phyloP scores from a whole-genome alignment of 2,113 vertebrate species.

The Corythaixoides concolor region DNA sequence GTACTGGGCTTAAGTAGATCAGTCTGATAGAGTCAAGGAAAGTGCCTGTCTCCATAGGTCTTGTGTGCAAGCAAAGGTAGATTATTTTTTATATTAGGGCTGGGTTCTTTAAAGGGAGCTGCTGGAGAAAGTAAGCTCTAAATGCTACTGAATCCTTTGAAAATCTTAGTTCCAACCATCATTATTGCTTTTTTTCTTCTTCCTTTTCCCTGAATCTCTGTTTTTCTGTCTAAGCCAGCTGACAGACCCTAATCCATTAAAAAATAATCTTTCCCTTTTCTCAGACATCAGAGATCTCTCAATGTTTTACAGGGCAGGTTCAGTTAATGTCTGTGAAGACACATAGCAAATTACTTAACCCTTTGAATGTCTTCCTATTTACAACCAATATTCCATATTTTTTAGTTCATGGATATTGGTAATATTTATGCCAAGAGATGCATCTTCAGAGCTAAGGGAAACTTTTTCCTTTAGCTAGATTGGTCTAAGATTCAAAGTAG shows the following conservation, averaged over 20 bases:
- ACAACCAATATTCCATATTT: not conserved
- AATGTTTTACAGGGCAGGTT: not conserved
- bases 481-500: not conserved
- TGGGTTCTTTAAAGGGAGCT: not conserved
- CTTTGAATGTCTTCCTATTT: not conserved
- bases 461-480: not conserved
- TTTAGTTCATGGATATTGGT: not conserved
- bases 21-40: not conserved
- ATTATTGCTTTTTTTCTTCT: not conserved
- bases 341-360: not conserved
- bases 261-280: not conserved
- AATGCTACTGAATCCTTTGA: not conserved
- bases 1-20: not conserved
- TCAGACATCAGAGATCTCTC: not conserved
- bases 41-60: not conserved
- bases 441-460: not conserved
- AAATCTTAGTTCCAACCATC: not conserved
- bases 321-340: not conserved
- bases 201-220: not conserved
- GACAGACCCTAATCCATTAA: not conserved
- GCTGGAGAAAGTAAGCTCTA: not conserved
- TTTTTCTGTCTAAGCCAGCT: not conserved
- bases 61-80: not conserved
- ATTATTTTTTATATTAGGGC: not conserved
- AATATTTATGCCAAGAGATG: not conserved